A percentile compares a stretch with the other conserved stretches of the same genome.
Conservation (phyloP, 2,888 invertebrate species). For the Gandaritis pyraliata region DNA sequence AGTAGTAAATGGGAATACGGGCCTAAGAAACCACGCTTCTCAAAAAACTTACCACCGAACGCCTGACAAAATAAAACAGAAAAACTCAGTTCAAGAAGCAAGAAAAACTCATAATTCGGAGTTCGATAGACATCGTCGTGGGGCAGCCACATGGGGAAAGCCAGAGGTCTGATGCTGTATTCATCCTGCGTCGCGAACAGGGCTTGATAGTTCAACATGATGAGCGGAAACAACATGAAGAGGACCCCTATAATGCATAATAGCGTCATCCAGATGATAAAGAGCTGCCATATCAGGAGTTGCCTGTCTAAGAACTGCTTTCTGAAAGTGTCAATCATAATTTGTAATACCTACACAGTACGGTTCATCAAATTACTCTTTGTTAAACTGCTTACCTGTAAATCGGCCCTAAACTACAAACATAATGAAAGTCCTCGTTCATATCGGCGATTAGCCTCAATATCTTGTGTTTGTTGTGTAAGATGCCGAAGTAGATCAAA, state of each 20-base stretch:
- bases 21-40: neutral
- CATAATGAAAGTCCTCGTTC: conserved; percentile 56
- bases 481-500: conserved; percentile 47
- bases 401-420: conserved; percentile 52
- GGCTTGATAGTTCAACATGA: conserved; percentile 53
- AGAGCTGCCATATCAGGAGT: conserved; percentile 63
- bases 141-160: conserved; percentile 68
- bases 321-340: conserved; percentile 49
- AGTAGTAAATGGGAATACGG: too few species aligned
- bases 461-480: conserved; percentile 49
- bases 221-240: conserved; percentile 50
- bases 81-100: conserved; percentile 46
- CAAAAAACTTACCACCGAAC: conserved; percentile 59
- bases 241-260: conserved; percentile 34
- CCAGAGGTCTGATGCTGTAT: conserved; percentile 56
- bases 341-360: too few species aligned
- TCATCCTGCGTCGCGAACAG: conserved; percentile 59
- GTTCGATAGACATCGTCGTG: conserved; percentile 63
- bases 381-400: conserved; percentile 51
- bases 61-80: conserved; percentile 48
- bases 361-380: too few species aligned
- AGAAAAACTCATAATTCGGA: conserved; percentile 67
- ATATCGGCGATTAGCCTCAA: conserved; percentile 53
- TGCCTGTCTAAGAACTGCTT: conserved; percentile 61
- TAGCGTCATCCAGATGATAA: conserved; percentile 55